These are phyloP conservation scores for Cepaea nemoralis DNA, from an alignment of 1,140 invertebrate genomes.

Conservation along the genomic window DNA sequence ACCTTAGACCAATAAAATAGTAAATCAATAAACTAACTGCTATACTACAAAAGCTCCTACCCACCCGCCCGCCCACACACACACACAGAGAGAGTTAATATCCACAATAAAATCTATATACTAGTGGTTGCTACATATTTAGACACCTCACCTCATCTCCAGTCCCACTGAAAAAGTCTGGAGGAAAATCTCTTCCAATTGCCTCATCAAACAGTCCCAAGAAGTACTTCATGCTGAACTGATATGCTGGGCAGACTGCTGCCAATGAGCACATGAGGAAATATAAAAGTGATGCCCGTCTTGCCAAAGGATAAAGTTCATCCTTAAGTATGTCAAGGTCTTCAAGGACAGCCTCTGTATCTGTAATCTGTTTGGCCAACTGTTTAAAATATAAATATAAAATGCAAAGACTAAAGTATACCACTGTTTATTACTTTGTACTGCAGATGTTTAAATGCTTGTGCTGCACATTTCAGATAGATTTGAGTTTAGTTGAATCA, in stretches of 20 bases:
- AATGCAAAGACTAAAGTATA: no score
- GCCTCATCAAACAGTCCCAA: constrained; percentile 68
- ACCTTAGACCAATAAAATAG: no score
- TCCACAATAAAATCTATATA: no score
- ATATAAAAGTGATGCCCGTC: constrained; percentile 67
- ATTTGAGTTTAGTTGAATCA: no score
- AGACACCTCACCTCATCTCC: constrained; percentile 47
- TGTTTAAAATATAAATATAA: constrained; percentile 30
- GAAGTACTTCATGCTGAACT: constrained; percentile 66
- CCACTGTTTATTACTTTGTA: no score
- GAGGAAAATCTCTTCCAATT: constrained; percentile 61
- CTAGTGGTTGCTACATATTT: no score
- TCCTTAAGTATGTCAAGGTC: constrained; percentile 66
- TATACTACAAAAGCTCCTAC: no score
- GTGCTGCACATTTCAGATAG: no score
- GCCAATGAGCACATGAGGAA: constrained; percentile 60
- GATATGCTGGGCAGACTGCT: constrained; percentile 65
- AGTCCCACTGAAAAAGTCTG: constrained; percentile 49
- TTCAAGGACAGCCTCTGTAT: constrained; percentile 56
- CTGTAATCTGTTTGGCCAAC: constrained; percentile 59
- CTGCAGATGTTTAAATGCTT: no score
- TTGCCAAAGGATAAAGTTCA: constrained; percentile 67
- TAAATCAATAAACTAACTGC: no score
- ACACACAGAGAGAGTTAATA: no score
- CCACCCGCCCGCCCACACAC: no score